Evolutionary conservation across 2,888 invertebrate genomes (phyloP).

Genomic region (Tipula unca): DNA sequence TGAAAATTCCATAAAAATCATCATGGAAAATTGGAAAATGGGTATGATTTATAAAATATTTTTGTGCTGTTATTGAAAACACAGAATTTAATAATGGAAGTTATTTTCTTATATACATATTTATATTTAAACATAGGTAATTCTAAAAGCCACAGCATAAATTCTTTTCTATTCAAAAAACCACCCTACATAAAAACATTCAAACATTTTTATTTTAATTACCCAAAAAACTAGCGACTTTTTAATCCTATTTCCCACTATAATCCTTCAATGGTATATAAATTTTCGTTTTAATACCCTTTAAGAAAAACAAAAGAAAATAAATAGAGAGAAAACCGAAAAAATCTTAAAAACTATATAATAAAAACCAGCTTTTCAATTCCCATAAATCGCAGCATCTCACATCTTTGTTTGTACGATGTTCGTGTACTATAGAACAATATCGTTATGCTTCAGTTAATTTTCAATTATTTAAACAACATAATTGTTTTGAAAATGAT

Average conservation of each 20-base stretch:
- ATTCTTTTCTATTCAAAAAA: not conserved
- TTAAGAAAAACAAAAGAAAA: not conserved
- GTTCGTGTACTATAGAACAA: not conserved
- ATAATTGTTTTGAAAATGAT: not conserved
- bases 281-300: not conserved
- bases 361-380: not conserved
- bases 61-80: not conserved
- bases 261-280: not conserved
- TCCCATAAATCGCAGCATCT: not conserved
- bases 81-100: not conserved
- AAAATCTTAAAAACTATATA: not conserved
- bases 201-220: not conserved
- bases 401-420: not conserved
- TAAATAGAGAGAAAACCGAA: not conserved
- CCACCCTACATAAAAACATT: not conserved
- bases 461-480: not conserved
- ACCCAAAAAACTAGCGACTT: not conserved
- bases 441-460: not conserved
- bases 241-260: not conserved
- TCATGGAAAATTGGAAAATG: not conserved
- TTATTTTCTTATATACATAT: not conserved
- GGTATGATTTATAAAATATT: not conserved
- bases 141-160: not conserved
- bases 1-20: slow-evolving; percentile 8
- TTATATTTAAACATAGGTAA: too few species aligned